Percentiles rank a stretch among this genome's conserved stretches.
Evolutionary conservation across 1,140 invertebrate species (phyloP).

Genomic region (Aphelenchoides fujianensis): DNA sequence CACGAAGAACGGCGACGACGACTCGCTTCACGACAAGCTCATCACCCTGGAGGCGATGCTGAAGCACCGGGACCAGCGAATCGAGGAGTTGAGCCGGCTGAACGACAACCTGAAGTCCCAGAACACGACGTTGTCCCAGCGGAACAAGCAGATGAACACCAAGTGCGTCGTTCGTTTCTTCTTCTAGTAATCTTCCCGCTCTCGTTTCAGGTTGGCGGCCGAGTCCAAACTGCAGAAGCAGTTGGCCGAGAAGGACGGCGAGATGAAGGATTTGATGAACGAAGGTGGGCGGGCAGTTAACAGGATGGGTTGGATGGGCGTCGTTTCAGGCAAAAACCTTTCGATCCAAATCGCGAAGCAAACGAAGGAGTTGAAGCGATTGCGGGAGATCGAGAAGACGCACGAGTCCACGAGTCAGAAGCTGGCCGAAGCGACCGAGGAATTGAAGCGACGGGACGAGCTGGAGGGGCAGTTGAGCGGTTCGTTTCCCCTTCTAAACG

Average conservation of each 20-base stretch:
- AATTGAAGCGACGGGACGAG: slow-evolving; percentile 24
- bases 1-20: slow-evolving; percentile 9
- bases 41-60: slow-evolving; percentile 37
- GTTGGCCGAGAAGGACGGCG: slow-evolving; percentile 50
- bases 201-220: slow-evolving; percentile 19
- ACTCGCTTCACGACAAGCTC: slow-evolving; percentile 28
- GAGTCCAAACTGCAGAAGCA: slow-evolving; percentile 54
- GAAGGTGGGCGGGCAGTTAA: slow-evolving; percentile 51
- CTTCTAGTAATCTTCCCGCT: not conserved
- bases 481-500: not conserved
- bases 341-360: slow-evolving; percentile 26
- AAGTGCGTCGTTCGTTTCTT: slow-evolving; percentile 10
- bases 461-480: not conserved
- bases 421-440: slow-evolving; percentile 17
- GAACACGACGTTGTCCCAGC: slow-evolving; percentile 36
- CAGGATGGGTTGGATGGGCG: not conserved
- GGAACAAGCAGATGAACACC: slow-evolving; percentile 46
- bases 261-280: slow-evolving; percentile 49
- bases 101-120: slow-evolving; percentile 45
- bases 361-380: slow-evolving; percentile 27
- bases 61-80: slow-evolving; percentile 42
- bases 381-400: slow-evolving; percentile 22
- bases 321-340: slow-evolving; percentile 24
- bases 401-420: slow-evolving; percentile 11
- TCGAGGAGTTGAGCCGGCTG: slow-evolving; percentile 40